A percentile compares a stretch with the other conserved stretches of the same genome.
These are phyloP conservation scores for Pangasius krempfi DNA, from an alignment of 2,797 vertebrate species.

Conservation along the genomic window DNA sequence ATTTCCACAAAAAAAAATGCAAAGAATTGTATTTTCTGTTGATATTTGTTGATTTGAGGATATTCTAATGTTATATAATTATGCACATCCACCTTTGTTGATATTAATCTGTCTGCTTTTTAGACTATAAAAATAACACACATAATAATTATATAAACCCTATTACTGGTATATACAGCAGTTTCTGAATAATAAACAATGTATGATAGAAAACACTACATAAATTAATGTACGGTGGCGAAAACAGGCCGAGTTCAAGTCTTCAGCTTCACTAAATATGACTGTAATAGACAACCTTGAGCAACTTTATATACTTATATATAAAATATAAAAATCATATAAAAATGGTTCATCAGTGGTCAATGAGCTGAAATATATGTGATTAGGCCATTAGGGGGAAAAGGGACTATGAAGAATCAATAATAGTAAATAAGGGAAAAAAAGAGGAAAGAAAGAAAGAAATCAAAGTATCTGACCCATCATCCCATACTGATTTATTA, in stretches of 20 bases:
- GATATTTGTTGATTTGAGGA: background rate
- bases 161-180: background rate
- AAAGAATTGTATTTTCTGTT: background rate
- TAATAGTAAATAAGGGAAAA: background rate
- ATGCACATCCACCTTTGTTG: background rate
- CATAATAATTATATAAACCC: background rate
- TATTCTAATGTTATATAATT: background rate
- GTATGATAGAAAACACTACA: background rate
- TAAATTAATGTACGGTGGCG: background rate
- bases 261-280: background rate
- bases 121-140: background rate
- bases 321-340: background rate
- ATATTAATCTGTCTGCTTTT: background rate
- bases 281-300: background rate
- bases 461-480: background rate
- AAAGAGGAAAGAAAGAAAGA: background rate
- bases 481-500: background rate
- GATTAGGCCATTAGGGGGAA: background rate
- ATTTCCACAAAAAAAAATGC: background rate
- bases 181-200: background rate
- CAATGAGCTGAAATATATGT: background rate
- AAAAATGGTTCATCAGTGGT: background rate
- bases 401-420: background rate
- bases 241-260: background rate
- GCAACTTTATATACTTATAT: background rate